A percentile compares a stretch with the other conserved stretches of the same genome.
Conservation (phyloP, 2,113 vertebrate genomes). For the Alaudala cheleensis region DNA sequence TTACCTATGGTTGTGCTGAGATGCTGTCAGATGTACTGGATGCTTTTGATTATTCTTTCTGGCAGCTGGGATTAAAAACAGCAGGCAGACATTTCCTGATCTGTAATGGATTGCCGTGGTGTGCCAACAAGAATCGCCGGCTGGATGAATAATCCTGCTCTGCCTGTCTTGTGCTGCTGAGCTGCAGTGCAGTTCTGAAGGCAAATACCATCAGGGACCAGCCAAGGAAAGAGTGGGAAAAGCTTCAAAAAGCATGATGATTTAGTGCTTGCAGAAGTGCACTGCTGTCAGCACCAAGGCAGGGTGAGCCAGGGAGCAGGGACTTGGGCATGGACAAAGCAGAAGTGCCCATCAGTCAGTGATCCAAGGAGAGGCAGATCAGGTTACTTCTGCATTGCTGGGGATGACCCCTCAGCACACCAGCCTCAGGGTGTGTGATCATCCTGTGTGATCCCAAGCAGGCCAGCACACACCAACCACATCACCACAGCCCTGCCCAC, state of each 20-base stretch:
- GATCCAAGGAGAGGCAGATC: background rate
- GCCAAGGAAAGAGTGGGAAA: background rate
- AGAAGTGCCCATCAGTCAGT: background rate
- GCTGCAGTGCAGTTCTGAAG: slow-evolving; percentile 10
- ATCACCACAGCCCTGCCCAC: fast-evolving
- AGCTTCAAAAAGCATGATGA: background rate
- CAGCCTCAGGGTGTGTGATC: background rate
- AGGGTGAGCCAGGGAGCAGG: background rate
- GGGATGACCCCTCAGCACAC: background rate
- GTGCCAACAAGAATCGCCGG: slow-evolving; percentile 29
- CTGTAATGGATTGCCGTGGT: slow-evolving; percentile 39
- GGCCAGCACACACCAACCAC: background rate
- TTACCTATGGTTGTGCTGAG: slow-evolving; percentile 53
- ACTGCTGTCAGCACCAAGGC: background rate
- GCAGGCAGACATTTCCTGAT: slow-evolving; percentile 46
- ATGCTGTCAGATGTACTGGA: slow-evolving; percentile 33
- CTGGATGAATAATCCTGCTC: slow-evolving; percentile 54
- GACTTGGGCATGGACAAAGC: background rate
- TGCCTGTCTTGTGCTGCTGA: slow-evolving; percentile 8
- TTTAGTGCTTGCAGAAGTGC: background rate
- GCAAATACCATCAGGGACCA: background rate
- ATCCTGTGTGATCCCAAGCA: background rate
- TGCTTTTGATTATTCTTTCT: slow-evolving; percentile 59
- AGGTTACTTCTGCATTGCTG: background rate
- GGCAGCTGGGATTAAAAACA: slow-evolving; percentile 62